These are phyloP conservation scores for Cryptus armator DNA, from an alignment of 2,888 invertebrate species.

Conservation along the genomic window DNA sequence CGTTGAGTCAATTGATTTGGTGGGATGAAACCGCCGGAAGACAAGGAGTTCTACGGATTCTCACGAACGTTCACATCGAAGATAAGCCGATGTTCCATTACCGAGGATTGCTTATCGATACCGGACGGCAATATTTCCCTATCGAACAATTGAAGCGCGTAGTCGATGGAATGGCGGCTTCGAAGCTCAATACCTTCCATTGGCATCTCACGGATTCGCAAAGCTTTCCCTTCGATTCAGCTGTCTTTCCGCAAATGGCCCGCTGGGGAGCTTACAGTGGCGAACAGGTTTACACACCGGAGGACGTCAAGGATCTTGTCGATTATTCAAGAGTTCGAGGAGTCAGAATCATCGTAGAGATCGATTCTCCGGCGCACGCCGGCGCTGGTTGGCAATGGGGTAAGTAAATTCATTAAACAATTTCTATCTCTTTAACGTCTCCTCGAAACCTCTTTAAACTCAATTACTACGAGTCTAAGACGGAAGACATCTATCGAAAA, in stretches of 20 bases:
- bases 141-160: constrained; percentile 90
- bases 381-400: constrained; percentile 96
- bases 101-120: constrained; percentile 95
- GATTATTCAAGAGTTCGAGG: constrained; percentile 93
- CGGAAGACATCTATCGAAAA: too few relatives aligned
- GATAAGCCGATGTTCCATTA: constrained; percentile 93
- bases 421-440: background rate
- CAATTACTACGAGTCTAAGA: too few relatives aligned
- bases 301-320: constrained; percentile 90
- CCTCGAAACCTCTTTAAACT: background rate
- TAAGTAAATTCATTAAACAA: constrained; percentile 70
- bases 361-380: constrained; percentile 96
- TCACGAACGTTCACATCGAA: constrained; percentile 89
- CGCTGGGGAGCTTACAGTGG: constrained; percentile 95
- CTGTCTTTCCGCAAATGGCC: constrained; percentile 91
- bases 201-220: constrained; percentile 97
- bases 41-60: constrained; percentile 87
- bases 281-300: constrained; percentile 90
- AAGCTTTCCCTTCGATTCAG: constrained; percentile 94
- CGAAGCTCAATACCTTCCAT: constrained; percentile 96
- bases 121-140: constrained; percentile 95
- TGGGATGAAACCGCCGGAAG: constrained; percentile 89
- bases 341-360: constrained; percentile 94
- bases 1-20: constrained; percentile 93
- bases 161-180: constrained; percentile 95